Evolutionary conservation across 2,888 invertebrate genomes (phyloP), one percentile per base, ranked within the genome.

Genomic region (Campopleginae sp.): DNA sequence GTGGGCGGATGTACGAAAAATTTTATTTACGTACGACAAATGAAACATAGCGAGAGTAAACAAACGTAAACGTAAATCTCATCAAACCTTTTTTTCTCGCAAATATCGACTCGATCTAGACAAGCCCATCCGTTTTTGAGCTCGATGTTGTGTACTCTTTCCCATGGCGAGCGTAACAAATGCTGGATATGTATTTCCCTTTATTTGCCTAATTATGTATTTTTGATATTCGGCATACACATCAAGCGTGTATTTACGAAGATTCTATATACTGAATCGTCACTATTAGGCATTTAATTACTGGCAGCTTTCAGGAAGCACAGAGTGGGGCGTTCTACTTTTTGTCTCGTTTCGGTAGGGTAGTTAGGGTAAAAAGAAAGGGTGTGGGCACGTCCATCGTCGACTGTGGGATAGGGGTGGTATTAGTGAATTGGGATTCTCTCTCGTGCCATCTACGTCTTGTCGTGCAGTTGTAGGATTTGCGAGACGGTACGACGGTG

Each of bases 401-500:
- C 71, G 76, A 68, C 66, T 70, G 27, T 5, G 48, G 38, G 33
- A 54, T 48, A 48, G 82, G 78, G 65, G 65, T 68, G 79, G 76
- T 70, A 58, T 54, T 61, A 58, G 86, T 54, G 71, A 48, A 80
- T 58, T 66, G 65, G 61, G 74, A 63, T 78, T 78, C 77, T 74
- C 68, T 27, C 42, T 38, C 65, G 76, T 61, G 75, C 42, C 19
- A 17, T 87, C 82, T 78, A 79, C 54, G 42, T 85, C 78, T 80
- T 58, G 80, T 82, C 77, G 82, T 63, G 88, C 54, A 74, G 88
- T 90, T 80, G 91, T 90, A 91, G 91, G 91, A 92, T 92, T 91
- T 92, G 91, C 91, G 92, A 92, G 91, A 92, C 91, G 92, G 91
- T 91, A 91, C 90, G 90, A 3, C 6, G 89, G 89, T 90, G 91